Conservation (phyloP, 2,113 vertebrate species). For the Arenaria interpres region DNA sequence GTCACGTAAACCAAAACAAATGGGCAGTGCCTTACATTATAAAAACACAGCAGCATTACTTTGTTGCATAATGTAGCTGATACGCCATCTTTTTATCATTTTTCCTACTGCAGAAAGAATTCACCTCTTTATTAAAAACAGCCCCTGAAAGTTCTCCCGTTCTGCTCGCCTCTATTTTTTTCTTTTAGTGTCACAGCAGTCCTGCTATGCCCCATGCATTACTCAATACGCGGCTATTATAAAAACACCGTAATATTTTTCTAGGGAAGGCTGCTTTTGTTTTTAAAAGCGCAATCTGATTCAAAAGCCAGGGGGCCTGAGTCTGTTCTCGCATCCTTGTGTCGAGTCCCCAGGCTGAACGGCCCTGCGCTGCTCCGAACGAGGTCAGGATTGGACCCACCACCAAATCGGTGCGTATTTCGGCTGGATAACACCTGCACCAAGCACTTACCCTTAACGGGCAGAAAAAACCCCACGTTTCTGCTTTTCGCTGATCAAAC, state of each 20-base stretch:
- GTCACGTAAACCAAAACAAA: constrained; percentile 83
- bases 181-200: constrained; percentile 60
- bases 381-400: neutral
- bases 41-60: constrained; percentile 73
- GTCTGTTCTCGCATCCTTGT: neutral
- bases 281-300: neutral
- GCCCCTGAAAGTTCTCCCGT: constrained; percentile 15
- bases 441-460: neutral
- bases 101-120: constrained; percentile 52
- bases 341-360: accelerated
- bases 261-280: constrained; percentile 45
- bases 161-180: constrained; percentile 54
- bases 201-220: constrained; percentile 51
- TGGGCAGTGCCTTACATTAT: constrained; percentile 76
- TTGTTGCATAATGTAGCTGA: constrained; percentile 62
- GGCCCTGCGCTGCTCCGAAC: neutral
- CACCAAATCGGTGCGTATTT: accelerated
- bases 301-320: neutral
- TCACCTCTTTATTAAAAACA: constrained; percentile 40
- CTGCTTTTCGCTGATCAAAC: neutral
- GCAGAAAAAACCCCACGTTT: neutral
- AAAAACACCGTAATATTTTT: constrained; percentile 39
- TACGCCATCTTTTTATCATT: constrained; percentile 71
- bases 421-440: neutral
- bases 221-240: constrained; percentile 55